phyloP scores from a whole-genome alignment of 2,888 invertebrate genomes.

The Drosophila eohydei region DNA sequence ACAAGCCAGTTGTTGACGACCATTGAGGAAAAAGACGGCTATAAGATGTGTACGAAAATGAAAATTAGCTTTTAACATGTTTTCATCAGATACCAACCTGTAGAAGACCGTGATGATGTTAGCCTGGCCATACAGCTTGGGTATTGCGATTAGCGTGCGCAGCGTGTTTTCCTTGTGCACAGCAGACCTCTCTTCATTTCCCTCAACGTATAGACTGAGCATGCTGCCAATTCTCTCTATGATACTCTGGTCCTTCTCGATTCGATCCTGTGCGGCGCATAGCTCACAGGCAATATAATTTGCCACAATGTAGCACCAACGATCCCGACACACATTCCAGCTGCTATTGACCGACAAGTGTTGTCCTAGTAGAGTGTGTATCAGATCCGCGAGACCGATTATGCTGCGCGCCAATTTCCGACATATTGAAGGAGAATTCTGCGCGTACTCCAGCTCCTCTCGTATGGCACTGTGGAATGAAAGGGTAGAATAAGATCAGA shows the following conservation, averaged over 20 bases:
- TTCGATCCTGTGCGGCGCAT: constrained; percentile 57
- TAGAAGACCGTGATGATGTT: constrained; percentile 68
- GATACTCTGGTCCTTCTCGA: constrained; percentile 60
- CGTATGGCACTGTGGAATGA: constrained; percentile 58
- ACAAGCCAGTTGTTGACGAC: constrained; percentile 36
- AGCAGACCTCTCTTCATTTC: constrained; percentile 29
- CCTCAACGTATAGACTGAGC: constrained; percentile 59
- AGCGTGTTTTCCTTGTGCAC: constrained; percentile 51
- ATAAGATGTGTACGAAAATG: constrained; percentile 1
- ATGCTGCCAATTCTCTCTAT: constrained; percentile 65
- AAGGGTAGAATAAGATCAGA: not conserved
- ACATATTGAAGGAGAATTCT: constrained; percentile 49
- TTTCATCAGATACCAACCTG: constrained; percentile 43
- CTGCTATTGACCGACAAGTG: constrained; percentile 20
- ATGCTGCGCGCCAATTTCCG: constrained; percentile 63
- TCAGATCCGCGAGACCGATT: constrained; percentile 55
- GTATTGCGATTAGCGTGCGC: constrained; percentile 66
- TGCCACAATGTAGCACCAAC: constrained; percentile 70
- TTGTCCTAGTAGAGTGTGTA: constrained; percentile 43
- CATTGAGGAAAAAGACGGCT: constrained; percentile 69
- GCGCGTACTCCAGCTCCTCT: constrained; percentile 54
- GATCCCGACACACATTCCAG: constrained; percentile 41
- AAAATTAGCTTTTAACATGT: not conserved
- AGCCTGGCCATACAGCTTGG: constrained; percentile 67
- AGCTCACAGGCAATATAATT: constrained; percentile 74